Conservation (phyloP, 2,113 vertebrate genomes). For the Ammodramus savannarum region DNA sequence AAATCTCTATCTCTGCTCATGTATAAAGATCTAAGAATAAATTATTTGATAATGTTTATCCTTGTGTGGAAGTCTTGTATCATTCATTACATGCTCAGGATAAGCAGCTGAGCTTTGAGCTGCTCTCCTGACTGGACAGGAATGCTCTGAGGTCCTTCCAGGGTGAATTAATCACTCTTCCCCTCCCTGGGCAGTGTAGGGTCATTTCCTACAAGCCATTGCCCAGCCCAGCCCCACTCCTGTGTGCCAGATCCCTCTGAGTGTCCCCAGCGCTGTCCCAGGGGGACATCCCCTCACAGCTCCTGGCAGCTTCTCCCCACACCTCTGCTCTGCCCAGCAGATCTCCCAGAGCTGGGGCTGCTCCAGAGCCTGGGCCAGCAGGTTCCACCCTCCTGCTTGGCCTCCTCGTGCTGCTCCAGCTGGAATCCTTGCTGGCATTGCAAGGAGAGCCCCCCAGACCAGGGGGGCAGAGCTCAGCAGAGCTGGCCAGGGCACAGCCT, state of each 20-base stretch:
- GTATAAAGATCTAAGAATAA: conserved; percentile 3
- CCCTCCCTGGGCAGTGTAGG: background rate
- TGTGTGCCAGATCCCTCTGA: background rate
- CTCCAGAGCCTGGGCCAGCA: background rate
- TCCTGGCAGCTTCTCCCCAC: background rate
- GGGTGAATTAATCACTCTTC: background rate
- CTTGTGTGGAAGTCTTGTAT: background rate
- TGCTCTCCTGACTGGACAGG: background rate
- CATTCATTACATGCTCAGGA: background rate
- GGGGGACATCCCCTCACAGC: background rate
- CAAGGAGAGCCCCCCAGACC: background rate
- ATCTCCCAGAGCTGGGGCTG: background rate
- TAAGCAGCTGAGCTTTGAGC: background rate
- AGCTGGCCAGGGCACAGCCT: background rate
- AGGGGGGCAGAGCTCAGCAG: background rate
- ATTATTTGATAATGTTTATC: background rate
- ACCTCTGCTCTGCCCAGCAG: background rate
- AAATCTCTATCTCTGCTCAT: background rate
- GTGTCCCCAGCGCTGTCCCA: background rate
- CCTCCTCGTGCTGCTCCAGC: background rate
- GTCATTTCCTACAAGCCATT: background rate
- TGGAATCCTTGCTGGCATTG: background rate
- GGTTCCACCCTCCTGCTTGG: background rate
- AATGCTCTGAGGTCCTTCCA: background rate
- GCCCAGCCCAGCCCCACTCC: accelerated